Base-by-base conservation (phyloP, 2,113 vertebrate genomes). In the Alouatta palliata region DNA sequence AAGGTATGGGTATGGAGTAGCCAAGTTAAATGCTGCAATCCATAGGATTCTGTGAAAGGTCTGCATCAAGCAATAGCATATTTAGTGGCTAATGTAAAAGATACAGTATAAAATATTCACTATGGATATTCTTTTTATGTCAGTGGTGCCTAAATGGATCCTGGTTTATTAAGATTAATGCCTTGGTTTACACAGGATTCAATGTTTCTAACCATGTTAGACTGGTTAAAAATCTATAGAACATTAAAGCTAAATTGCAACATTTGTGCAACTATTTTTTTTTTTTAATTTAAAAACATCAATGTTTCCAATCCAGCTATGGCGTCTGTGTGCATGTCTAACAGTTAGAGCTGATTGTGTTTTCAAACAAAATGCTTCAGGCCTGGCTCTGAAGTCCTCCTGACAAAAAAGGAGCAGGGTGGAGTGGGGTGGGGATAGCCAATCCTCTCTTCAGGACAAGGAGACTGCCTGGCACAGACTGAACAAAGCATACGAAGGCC, bases 241-340 rank as follows among this genome's bases (percentile, higher is more conserved):
- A 96, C 98, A 90, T 98, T 90, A 98, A 98, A 98, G 97, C 94
- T 98, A 97, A 98, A 98, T 96, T 98, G 97, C 96, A 98, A 97
- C 98, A 97, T 96, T 96, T 86, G 91, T 98, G 43, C 97, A 96
- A 98, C 97, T 98, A 97, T 56, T 97, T 95, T 49, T 47, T 47
- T 49, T 49, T 49, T 49, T 14, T n/a, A 49, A 35, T 71, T 75
- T 49, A n/a, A 21, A 96, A 80, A 81, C 3, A 4, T 56, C 80
- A 1, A 14, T 86, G 97, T 97, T 98, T 96, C 96, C 95, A 93
- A 86, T 95, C 96, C 87, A 94, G 70, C 71, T 85, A 43, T 70
- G 35, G 47, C 10, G 1, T 97, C 40, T 85, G 77, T 56, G 56
- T 52, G 75, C 58, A 81, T 64, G 21, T 23, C 32, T 83, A 77